Base-by-base conservation (phyloP, 2,113 vertebrate genomes). In the Cottus gobio region DNA sequence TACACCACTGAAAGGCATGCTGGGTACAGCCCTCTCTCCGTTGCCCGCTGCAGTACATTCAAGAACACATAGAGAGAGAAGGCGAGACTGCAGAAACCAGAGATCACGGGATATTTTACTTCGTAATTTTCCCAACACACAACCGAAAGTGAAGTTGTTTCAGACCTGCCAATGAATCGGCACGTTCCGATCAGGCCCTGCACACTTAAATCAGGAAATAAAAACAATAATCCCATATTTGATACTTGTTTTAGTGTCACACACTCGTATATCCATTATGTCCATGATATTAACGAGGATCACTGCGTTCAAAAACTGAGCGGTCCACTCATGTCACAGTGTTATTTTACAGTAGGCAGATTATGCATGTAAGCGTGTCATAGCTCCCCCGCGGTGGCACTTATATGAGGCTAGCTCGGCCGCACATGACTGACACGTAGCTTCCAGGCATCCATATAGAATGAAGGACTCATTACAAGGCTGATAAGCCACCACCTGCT, bases 381-480 rank as follows among this genome's bases (percentile, higher is more conserved):
- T 26, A 44, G 58, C 57, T 67, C 26, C 74, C 71, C 79, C 20
- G 75, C 5, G 22, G 65, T 31, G 26, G 26, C 30, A 30, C 54
- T 84, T 71, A 34, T 1, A 52, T 64, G 78, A 77, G 54, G 4
- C 56, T 7, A 63, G 30, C 71, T 68, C 8, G 0, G 22, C 70
- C 74, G 66, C 76, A 75, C 24, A 42, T 16, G 26, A 57, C 65
- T 57, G 71, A 79, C 71, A 46, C 24, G 48, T 64, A 58, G 66
- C 83, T 72, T 66, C 37, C 39, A 81, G 75, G 72, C 72, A 80
- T 52, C 71, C 63, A 36, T 52, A 60, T 42, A 12, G 18, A 81
- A 73, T 50, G 13, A 78, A 75, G 54, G 44, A 26, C 68, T 76
- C 54, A 56, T 74, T 85, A 79, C 42, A 70, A 82, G 84, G 84